phyloP scores from a whole-genome alignment of 2,888 invertebrate genomes.

The Ephialtes manifestator region DNA sequence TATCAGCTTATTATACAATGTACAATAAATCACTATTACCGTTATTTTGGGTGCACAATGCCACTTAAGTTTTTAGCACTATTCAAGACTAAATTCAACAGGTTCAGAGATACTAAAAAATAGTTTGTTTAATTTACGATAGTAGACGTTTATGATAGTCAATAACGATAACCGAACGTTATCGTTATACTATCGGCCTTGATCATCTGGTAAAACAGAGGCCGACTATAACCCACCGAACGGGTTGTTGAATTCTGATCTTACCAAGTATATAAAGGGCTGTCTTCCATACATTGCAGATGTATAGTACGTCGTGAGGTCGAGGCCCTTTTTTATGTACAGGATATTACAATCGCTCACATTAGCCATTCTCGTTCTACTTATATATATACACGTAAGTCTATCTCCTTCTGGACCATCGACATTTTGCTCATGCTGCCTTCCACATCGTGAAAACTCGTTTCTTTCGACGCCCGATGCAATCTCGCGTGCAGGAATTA shows the following conservation, averaged over 20 bases:
- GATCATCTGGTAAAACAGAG: background rate
- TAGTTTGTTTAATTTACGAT: no score
- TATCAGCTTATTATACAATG: no score
- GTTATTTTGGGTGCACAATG: no score
- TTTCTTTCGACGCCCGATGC: constrained; percentile 81
- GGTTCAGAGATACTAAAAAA: no score
- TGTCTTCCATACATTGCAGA: background rate
- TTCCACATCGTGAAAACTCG: constrained; percentile 77
- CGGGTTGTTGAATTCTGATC: background rate
- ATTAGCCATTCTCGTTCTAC: background rate
- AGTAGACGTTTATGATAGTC: no score
- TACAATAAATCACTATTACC: no score
- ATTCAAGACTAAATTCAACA: no score
- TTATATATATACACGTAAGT: constrained; percentile 20
- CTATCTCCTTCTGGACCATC: constrained; percentile 6
- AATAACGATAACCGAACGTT: background rate
- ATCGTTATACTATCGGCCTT: background rate
- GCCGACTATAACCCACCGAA: background rate
- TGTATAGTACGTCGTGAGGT: constrained; percentile 53
- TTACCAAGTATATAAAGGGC: background rate
- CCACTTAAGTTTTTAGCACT: no score
- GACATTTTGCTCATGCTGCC: constrained; percentile 11
- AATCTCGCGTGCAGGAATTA: constrained; percentile 82
- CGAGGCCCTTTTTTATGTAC: constrained; percentile 68
- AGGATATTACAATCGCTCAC: constrained; percentile 68